A percentile compares a stretch with the other conserved stretches of the same genome.
Evolutionary conservation across 2,888 invertebrate species (phyloP).

Genomic region (Cerceris rybyensis): DNA sequence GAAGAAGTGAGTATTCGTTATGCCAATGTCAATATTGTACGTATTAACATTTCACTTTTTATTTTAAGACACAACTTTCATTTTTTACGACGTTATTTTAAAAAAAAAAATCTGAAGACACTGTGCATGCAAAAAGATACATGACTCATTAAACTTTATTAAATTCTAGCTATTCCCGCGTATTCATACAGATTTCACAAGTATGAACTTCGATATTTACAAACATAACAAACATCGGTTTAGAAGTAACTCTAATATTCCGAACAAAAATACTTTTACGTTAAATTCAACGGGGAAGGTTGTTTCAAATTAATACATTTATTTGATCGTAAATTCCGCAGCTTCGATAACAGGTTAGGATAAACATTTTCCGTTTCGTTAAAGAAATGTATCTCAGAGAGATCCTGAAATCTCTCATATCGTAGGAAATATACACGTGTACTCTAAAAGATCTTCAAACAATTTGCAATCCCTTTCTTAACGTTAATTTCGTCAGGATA

Average conservation of each 20-base stretch:
- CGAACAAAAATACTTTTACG: too few species aligned
- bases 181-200: too few species aligned
- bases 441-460: conserved; percentile 1
- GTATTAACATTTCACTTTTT: background rate
- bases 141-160: too few species aligned
- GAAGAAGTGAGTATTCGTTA: conserved; percentile 83
- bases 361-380: conserved; percentile 44
- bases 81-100: too few species aligned
- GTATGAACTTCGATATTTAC: too few species aligned
- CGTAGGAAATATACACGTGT: background rate
- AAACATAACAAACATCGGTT: too few species aligned
- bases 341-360: conserved; percentile 35
- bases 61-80: too few species aligned
- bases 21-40: background rate
- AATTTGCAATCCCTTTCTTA: conserved; percentile 14
- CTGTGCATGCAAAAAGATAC: background rate
- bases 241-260: too few species aligned
- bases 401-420: background rate
- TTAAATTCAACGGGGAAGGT: background rate
- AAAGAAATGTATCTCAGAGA: conserved; percentile 6
- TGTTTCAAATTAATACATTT: background rate
- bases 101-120: background rate
- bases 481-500: conserved; percentile 27
- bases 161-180: too few species aligned
- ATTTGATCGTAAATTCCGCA: background rate